Evolutionary conservation across 2,888 invertebrate genomes (phyloP).

Genomic region (Synanthedon formicaeformis): DNA sequence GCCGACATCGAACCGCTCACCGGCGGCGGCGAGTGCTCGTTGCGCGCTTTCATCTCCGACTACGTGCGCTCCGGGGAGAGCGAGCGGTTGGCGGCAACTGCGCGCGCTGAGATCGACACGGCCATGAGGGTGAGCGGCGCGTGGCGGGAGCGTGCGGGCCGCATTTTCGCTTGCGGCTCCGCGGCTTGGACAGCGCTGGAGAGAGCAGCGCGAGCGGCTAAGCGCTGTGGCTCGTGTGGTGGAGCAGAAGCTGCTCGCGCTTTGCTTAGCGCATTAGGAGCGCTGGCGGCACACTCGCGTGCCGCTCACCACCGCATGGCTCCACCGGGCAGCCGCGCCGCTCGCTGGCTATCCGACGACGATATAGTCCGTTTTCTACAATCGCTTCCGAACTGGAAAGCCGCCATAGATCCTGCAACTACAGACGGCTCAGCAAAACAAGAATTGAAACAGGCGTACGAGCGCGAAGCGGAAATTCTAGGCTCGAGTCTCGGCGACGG

Average conservation of each 20-base stretch:
- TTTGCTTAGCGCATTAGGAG: constrained; percentile 16
- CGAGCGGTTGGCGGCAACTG: constrained; percentile 64
- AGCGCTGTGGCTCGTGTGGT: constrained; percentile 27
- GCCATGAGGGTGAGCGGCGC: constrained; percentile 79
- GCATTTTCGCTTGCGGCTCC: constrained; percentile 33
- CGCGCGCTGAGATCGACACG: constrained; percentile 51
- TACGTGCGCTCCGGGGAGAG: constrained; percentile 90
- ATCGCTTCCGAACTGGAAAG: constrained; percentile 63
- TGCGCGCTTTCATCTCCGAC: constrained; percentile 87
- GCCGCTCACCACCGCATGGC: constrained; percentile 14
- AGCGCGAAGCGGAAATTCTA: constrained; percentile 91
- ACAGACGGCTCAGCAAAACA: constrained; percentile 8
- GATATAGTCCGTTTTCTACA: constrained; percentile 94
- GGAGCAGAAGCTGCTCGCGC: constrained; percentile 23
- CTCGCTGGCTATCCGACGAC: constrained; percentile 87
- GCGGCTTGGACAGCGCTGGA: constrained; percentile 24
- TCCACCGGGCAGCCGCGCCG: constrained; percentile 22
- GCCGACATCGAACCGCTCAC: constrained; percentile 82
- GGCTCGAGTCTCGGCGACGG: constrained; percentile 92
- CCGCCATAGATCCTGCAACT: constrained; percentile 12
- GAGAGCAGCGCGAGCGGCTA: constrained; percentile 20
- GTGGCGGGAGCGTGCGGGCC: constrained; percentile 79
- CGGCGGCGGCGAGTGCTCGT: constrained; percentile 72
- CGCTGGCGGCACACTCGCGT: constrained; percentile 24
- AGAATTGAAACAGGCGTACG: constrained; percentile 56